Base-by-base conservation (phyloP, 2,888 invertebrate species). In the Dexiosoma caninum region DNA sequence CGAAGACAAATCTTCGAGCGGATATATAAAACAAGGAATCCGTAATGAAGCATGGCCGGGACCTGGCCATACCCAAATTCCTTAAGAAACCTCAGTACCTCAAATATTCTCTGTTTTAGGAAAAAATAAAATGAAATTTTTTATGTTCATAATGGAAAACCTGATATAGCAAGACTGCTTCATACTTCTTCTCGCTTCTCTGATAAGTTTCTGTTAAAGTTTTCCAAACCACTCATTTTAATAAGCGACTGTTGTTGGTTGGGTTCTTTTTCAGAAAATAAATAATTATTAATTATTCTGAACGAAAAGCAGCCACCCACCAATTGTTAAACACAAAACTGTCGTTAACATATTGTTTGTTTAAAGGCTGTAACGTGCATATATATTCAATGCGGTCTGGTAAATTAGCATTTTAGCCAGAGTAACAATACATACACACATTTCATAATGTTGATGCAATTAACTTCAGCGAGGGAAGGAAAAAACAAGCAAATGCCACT, bases 321-420 rank as follows among this genome's bases (percentile, higher is more conserved):
- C 16, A 35, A 14, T 35, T 21, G 32, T 6, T 40, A n/a, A 27
- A n/a, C 40, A 4, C 10, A 27, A 32, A 49, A 14, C 37, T 40
- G 46, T 40, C 46, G n/a, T 59, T 46, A 59, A 12, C 42, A 44
- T 44, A 69, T 44, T 57, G 51, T 51, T 40, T 51, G 30, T 40
- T 42, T 6, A 30, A 42, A 40, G 14, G 14, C 2, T 21, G 35
- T 21, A 51, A 60, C 10, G 21, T 14, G 37, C n/a, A n/a, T n/a
- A n/a, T n/a, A n/a, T 14, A 30, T 21, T 8, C 14, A 30, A n/a
- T 60, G 42, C 23, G 62, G 44, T 19, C 55, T 62, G 32, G 6
- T 19, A 62, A 72, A 55, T 64, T 44, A 23, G 27, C 32, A 55
- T 37, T 55, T 44, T 30, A 55, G 19, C 35, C 72, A 19, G 19